A percentile compares a stretch with the other conserved stretches of the same genome.
phyloP scores from a whole-genome alignment of 1,140 invertebrate species.

The Macrotrachela quadricornifera region DNA sequence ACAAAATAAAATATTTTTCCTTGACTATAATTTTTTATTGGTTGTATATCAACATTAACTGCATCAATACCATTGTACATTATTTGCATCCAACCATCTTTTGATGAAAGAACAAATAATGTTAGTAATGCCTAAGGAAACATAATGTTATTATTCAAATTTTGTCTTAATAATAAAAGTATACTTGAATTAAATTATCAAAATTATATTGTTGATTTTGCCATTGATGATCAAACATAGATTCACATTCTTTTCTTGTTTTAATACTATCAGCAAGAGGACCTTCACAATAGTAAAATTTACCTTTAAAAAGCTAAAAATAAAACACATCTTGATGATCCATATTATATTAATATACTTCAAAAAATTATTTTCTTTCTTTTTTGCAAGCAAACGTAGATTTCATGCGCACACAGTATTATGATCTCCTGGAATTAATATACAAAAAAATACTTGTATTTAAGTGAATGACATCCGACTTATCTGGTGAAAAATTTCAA shows the following conservation, averaged over 20 bases:
- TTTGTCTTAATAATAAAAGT: neutral
- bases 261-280: constrained; percentile 43
- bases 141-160: no score
- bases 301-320: constrained; percentile 59
- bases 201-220: constrained; percentile 97
- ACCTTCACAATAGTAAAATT: constrained; percentile 64
- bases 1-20: constrained; percentile 97
- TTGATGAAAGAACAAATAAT: constrained; percentile 83
- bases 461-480: no score
- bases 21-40: constrained; percentile 89
- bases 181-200: constrained; percentile 79
- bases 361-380: no score
- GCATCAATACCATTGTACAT: constrained; percentile 99
- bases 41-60: constrained; percentile 81
- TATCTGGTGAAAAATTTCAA: no score
- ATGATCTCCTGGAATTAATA: no score
- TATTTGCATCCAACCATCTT: constrained; percentile 99
- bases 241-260: constrained; percentile 66
- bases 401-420: no score
- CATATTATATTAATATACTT: no score
- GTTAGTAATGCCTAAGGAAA: constrained; percentile 60
- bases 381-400: no score
- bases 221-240: constrained; percentile 50
- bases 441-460: no score
- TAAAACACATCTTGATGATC: no score